Percentiles rank a stretch among this genome's conserved stretches.
Evolutionary conservation across 2,797 vertebrate genomes (phyloP).

Genomic region (Anguilla pacifica): DNA sequence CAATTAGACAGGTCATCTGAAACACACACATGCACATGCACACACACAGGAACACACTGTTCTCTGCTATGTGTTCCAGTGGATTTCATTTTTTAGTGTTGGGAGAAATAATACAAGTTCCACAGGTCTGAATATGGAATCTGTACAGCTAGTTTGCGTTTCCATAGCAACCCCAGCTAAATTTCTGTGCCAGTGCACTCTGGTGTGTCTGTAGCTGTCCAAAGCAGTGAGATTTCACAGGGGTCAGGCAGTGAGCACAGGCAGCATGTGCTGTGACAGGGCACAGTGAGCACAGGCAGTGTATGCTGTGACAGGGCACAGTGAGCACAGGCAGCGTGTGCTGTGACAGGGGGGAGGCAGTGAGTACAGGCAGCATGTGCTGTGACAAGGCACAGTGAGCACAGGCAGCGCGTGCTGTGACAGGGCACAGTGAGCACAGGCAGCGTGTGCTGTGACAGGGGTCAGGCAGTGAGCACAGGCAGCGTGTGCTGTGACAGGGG

Average conservation of each 20-base stretch:
- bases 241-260: slow-evolving; percentile 14
- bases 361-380: too few relatives aligned
- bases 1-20: not conserved
- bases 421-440: not conserved
- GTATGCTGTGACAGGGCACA: not conserved
- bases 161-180: slow-evolving; percentile 26
- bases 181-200: not conserved
- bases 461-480: not conserved
- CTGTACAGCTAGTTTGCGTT: slow-evolving; percentile 24
- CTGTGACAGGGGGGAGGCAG: not conserved
- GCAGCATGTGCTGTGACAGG: not conserved
- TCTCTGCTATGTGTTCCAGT: not conserved
- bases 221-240: slow-evolving; percentile 16
- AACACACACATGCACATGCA: not conserved
- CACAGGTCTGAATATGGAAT: slow-evolving; percentile 28
- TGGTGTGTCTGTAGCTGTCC: slow-evolving; percentile 2
- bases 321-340: not conserved
- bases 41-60: not conserved
- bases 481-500: not conserved
- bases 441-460: too few relatives aligned
- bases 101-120: slow-evolving; percentile 12
- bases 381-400: not conserved
- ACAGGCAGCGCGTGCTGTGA: not conserved
- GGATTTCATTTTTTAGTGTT: not conserved
- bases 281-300: not conserved